phyloP scores from a whole-genome alignment of 1,140 invertebrate species.

The Adelges cooleyi region DNA sequence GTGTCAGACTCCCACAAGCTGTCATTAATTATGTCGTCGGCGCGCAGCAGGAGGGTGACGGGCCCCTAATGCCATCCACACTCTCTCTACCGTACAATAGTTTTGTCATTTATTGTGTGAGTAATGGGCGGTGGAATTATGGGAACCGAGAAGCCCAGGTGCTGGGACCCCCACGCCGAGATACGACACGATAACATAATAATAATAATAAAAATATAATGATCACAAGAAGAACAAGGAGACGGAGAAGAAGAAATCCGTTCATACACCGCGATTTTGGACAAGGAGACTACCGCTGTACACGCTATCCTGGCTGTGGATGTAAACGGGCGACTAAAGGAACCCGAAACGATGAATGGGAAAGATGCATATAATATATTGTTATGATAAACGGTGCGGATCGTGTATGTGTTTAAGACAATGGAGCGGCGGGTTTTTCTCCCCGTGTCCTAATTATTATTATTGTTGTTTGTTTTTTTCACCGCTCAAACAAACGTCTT shows the following conservation, averaged over 20 bases:
- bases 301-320: too few species aligned
- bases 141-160: slow-evolving; percentile 25
- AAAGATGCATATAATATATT: too few species aligned
- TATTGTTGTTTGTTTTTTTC: too few species aligned
- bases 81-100: slow-evolving; percentile 15
- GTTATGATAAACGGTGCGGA: too few species aligned
- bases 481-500: too few species aligned
- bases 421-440: too few species aligned
- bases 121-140: slow-evolving; percentile 28
- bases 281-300: background rate
- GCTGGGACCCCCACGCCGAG: slow-evolving; percentile 23
- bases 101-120: slow-evolving; percentile 28
- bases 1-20: slow-evolving; percentile 26
- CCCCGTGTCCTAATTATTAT: too few species aligned
- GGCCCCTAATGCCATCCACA: slow-evolving; percentile 25
- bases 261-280: slow-evolving; percentile 19
- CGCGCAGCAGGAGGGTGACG: slow-evolving; percentile 27
- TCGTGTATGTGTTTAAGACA: too few species aligned
- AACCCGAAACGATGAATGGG: too few species aligned
- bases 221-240: too few species aligned
- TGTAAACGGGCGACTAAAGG: too few species aligned
- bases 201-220: slow-evolving; percentile 8
- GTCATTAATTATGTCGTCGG: slow-evolving; percentile 27
- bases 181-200: background rate
- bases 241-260: slow-evolving; percentile 14